Conservation (phyloP, 2,113 vertebrate species). For the Alexandromys fortis region DNA sequence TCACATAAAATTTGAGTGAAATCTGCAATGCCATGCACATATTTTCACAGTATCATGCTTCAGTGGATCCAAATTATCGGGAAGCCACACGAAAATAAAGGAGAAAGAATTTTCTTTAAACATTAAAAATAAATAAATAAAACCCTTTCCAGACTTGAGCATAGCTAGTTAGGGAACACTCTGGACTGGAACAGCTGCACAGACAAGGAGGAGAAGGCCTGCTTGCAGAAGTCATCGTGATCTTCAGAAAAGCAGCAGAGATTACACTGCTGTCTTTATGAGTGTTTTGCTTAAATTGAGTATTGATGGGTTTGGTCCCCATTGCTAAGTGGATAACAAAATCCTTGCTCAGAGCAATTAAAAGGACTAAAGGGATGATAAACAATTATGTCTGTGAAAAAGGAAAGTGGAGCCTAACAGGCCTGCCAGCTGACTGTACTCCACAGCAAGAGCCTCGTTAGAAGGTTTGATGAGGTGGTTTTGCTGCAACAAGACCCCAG, state of each 20-base stretch:
- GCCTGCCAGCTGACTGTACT: not conserved
- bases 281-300: slow-evolving; percentile 53
- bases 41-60: slow-evolving; percentile 44
- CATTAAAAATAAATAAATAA: slow-evolving; percentile 57
- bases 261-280: slow-evolving; percentile 53
- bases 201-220: not conserved
- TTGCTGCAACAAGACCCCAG: slow-evolving; percentile 49
- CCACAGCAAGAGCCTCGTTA: not conserved
- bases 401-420: not conserved
- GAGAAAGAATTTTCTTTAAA: slow-evolving; percentile 40
- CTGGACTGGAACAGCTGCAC: slow-evolving; percentile 38
- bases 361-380: slow-evolving; percentile 50
- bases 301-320: slow-evolving; percentile 56
- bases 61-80: slow-evolving; percentile 66
- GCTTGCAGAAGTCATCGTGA: slow-evolving; percentile 20
- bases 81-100: slow-evolving; percentile 57
- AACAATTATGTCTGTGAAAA: slow-evolving; percentile 48
- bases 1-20: not conserved
- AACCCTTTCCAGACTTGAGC: slow-evolving; percentile 58
- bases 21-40: not conserved
- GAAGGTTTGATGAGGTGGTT: slow-evolving; percentile 60
- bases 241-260: slow-evolving; percentile 56
- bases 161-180: slow-evolving; percentile 70
- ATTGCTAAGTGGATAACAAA: slow-evolving; percentile 62
- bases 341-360: slow-evolving; percentile 67